These are phyloP conservation scores for Xenotilapia leptura DNA, from an alignment of 2,113 vertebrate genomes.

Conservation along the genomic window DNA sequence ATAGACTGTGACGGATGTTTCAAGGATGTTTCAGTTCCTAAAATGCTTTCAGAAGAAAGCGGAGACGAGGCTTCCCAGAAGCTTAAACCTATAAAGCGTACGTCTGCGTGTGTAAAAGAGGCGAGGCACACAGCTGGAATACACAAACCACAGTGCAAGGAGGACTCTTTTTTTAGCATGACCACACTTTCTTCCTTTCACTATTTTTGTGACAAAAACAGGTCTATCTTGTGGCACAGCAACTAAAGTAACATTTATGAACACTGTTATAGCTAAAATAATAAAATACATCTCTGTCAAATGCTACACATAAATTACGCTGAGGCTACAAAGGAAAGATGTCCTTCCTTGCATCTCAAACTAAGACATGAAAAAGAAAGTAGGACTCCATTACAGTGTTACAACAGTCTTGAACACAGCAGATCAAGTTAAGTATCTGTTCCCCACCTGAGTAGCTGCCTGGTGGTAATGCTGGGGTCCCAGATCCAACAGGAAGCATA, in stretches of 20 bases:
- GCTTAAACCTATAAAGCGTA: neutral
- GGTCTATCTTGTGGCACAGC: neutral
- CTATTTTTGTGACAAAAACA: neutral
- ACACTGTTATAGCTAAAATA: neutral
- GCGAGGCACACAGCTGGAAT: neutral
- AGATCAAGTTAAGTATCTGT: neutral
- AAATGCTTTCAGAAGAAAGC: neutral
- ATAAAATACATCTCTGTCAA: neutral
- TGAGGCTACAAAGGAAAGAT: neutral
- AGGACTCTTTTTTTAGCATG: neutral
- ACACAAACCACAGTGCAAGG: neutral
- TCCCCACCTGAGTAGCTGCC: constrained; percentile 63
- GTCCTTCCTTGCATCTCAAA: neutral
- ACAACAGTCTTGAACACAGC: fast-evolving
- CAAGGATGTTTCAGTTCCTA: neutral
- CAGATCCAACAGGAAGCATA: constrained; percentile 77
- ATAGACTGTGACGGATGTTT: fast-evolving
- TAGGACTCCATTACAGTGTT: neutral
- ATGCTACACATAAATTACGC: neutral
- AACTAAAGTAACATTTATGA: neutral
- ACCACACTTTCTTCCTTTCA: neutral
- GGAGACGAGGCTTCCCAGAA: neutral
- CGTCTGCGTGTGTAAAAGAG: fast-evolving
- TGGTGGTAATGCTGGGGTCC: constrained; percentile 81
- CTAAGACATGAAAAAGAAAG: neutral